Evolutionary conservation across 2,113 vertebrate species (phyloP).

Genomic region (Thermophis baileyi): DNA sequence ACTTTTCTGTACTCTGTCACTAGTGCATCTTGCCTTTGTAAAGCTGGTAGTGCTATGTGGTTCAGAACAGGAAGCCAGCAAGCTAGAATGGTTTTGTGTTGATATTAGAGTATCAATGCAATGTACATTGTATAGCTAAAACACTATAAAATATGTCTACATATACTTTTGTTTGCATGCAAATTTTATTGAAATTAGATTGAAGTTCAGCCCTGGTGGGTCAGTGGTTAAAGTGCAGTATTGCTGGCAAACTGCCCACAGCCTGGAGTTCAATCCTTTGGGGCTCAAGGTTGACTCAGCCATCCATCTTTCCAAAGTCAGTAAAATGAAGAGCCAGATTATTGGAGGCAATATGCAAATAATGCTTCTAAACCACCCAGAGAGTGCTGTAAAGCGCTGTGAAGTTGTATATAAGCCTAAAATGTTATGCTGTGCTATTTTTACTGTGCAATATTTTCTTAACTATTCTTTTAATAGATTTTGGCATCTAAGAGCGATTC

Average conservation of each 20-base stretch:
- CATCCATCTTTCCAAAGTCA: not conserved
- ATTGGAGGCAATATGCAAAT: not conserved
- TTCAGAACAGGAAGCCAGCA: no score
- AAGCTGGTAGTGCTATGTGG: no score
- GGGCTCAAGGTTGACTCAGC: not conserved
- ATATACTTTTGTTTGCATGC: not conserved
- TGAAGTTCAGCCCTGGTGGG: not conserved
- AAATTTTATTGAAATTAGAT: not conserved
- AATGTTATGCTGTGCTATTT: not conserved
- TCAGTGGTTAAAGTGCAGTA: not conserved
- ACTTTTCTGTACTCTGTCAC: no score
- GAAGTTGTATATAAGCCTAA: not conserved
- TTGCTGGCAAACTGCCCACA: not conserved
- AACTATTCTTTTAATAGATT: conserved; percentile 73
- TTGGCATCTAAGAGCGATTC: conserved; percentile 94
- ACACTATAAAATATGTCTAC: not conserved
- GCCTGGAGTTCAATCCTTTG: not conserved
- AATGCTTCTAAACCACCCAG: not conserved
- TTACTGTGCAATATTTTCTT: not conserved
- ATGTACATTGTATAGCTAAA: not conserved
- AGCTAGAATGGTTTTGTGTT: no score
- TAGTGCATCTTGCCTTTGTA: no score
- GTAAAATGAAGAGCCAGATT: not conserved
- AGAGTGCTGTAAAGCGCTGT: not conserved
- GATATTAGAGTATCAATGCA: not conserved